phyloP scores from a whole-genome alignment of 2,888 invertebrate genomes.

The Lithophane socia region DNA sequence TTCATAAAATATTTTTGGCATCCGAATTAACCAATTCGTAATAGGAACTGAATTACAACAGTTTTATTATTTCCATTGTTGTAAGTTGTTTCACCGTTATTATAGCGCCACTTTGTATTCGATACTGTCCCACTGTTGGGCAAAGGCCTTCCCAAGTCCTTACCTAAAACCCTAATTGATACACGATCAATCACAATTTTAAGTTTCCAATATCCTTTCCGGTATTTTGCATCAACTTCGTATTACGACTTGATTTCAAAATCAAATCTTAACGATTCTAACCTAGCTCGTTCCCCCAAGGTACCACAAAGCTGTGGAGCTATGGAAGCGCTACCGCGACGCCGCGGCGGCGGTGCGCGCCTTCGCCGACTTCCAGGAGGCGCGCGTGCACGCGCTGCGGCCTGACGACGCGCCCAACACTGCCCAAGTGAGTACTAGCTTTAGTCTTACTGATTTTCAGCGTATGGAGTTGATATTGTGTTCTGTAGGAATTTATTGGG shows the following conservation, averaged over 20 bases:
- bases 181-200: no score
- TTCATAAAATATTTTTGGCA: not conserved
- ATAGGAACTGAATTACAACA: not conserved
- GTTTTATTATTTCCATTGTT: not conserved
- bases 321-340: constrained; percentile 95
- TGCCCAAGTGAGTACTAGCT: constrained; percentile 92
- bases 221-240: no score
- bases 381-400: constrained; percentile 92
- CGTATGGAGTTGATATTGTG: not conserved
- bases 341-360: constrained; percentile 94
- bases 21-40: not conserved
- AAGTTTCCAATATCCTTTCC: not conserved
- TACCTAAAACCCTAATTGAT: no score
- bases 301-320: constrained; percentile 95
- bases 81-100: not conserved
- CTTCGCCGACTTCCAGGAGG: constrained; percentile 95
- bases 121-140: no score
- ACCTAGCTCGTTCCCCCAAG: constrained; percentile 69
- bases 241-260: not conserved
- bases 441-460: constrained; percentile 3
- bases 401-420: constrained; percentile 93
- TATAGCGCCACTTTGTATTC: not conserved
- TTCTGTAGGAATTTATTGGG: not conserved
- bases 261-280: not conserved
- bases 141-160: no score